Evolutionary conservation across 1,140 invertebrate genomes (phyloP), one percentile per base, ranked within the genome.

Genomic region (Ridgeia piscesae): DNA sequence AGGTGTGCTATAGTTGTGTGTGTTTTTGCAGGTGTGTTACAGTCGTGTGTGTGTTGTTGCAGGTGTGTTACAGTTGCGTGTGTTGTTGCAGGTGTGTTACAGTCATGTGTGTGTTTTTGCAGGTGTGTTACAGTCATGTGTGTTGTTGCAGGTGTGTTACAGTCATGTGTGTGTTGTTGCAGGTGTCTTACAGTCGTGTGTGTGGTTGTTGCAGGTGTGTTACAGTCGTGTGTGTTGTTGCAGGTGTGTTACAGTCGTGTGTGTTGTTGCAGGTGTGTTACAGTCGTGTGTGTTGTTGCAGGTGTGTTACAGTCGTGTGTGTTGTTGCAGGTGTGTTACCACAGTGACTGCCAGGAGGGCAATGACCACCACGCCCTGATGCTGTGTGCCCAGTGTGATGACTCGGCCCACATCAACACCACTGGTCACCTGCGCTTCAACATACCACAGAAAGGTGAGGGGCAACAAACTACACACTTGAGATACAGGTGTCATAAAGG

Each of bases 311-410:
- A 17, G 27, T 27, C 17, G 58, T 27, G 17, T 77, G 58, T 77
- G 17, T 77, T 90, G 34, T 90, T 90, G 17, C 89, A 90, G 89
- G n/a, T 90, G 21, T 90, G 89, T 90, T 42, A 90, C 89, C 89
- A 90, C 89, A 90, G 89, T 42, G 89, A 90, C 35, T 90, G 89
- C 89, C 89, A 90, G 89, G 89, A 90, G 34, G 33, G 35, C 31
- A 90, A 90, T 42, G 35, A 27, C 31, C 89, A 90, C 89, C 33
- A 42, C 0, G 34, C 89, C n/a, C 11, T 90, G 34, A 34, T 90
- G 89, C 89, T 90, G 17, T 90, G 89, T 42, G 34, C 21, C 17
- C 34, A 21, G 34, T 90, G 89, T 27, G 89, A 90, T 42, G 89
- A 34, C 1, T 34, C 33, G 89, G 35, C 34, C n/a, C 89, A 90